Evolutionary conservation across 2,888 invertebrate genomes (phyloP), one percentile per base, ranked within the genome.

Genomic region (Melanchra persicariae): DNA sequence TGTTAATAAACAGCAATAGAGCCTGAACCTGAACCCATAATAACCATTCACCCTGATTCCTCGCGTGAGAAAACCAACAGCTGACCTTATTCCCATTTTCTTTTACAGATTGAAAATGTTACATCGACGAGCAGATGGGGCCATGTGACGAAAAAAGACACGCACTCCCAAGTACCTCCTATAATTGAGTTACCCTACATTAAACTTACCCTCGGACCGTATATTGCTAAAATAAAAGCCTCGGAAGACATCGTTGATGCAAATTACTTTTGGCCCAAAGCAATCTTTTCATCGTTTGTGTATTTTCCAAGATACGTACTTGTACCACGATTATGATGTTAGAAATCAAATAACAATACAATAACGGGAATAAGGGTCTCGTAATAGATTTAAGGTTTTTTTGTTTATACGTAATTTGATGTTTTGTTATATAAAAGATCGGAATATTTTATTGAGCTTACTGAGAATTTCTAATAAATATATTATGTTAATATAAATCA

Each of bases 131-230:
- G 51, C 83, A 79, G 83, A 83, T 79, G 80, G 58, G 79, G 45
- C 54, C 60, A 55, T 66, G 65, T 65, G 80, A 79, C 68, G 83
- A 79, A 79, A 71, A 83, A 83, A 79, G 79, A 74, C 79, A 79
- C 83, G 83, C 79, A 83, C 91, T 90, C 85, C 84, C 22, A 83
- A 87, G 86, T 88, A 88, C 86, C 86, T 81, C 73, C 87, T 87
- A 88, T 92, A 93, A 93, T 91, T 91, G 91, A 92, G 93, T 93
- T 92, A 92, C 91, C 92, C 92, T 89, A 91, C 93, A 93, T 93
- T 93, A 92, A 93, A 93, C 92, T 92, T 92, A 89, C 87, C 85
- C 87, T 87, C 87, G 87, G 88, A 86, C 87, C 89, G 89, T 91
- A 93, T 91, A 92, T 91, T 88, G 88, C 90, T 89, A 90, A 92